phyloP scores from a whole-genome alignment of 2,888 invertebrate species.

The Acanthosepion pharaonis region DNA sequence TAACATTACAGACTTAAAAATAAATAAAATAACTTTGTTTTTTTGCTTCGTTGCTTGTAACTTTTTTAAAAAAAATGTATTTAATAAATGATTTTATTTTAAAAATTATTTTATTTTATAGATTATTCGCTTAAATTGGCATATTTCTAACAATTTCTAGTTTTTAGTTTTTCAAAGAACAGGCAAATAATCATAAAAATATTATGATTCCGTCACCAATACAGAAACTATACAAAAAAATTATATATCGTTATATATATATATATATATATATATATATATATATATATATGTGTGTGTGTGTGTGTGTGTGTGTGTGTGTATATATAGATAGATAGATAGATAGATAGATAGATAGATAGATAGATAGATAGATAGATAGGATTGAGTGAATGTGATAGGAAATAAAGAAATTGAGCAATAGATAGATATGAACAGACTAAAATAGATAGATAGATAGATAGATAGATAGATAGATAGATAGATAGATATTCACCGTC shows the following conservation, averaged over 20 bases:
- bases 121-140: no score
- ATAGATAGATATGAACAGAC: neutral
- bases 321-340: neutral
- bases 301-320: fast-evolving
- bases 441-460: neutral
- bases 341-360: neutral
- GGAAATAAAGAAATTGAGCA: neutral
- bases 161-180: no score
- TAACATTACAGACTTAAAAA: neutral
- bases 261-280: no score
- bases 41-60: neutral
- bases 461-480: no score
- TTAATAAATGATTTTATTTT: no score
- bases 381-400: neutral
- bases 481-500: neutral
- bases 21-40: neutral
- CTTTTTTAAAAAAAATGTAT: neutral
- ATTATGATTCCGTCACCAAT: no score
- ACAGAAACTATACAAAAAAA: no score
- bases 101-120: no score
- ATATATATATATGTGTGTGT: no score
- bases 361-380: neutral
- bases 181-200: no score
- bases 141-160: no score
- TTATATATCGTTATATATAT: no score